These are phyloP conservation scores for Leptocoma aspasia DNA, from an alignment of 2,113 vertebrate species.

Conservation along the genomic window DNA sequence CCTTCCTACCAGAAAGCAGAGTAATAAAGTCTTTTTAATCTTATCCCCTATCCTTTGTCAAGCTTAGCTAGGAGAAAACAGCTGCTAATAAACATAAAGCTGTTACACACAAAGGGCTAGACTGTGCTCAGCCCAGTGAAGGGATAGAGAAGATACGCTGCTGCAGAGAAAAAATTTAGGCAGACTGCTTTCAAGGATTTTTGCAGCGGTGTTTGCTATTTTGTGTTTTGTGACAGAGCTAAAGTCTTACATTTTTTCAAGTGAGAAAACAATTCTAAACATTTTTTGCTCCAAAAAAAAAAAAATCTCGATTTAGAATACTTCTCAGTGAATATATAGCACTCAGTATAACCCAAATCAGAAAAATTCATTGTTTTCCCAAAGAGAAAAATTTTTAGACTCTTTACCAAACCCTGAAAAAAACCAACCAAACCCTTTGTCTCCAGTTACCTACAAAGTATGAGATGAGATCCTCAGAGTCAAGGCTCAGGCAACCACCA, in stretches of 20 bases:
- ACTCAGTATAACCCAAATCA: background rate
- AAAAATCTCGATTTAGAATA: background rate
- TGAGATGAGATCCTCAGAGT: background rate
- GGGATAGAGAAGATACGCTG: background rate
- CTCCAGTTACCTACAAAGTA: background rate
- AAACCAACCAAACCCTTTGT: background rate
- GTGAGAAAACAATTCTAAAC: background rate
- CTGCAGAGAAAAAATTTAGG: background rate
- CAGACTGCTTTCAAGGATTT: background rate
- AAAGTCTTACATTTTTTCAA: background rate
- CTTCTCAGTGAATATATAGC: background rate
- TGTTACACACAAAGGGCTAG: background rate
- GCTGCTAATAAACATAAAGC: constrained; percentile 29
- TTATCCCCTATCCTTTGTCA: background rate
- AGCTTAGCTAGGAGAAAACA: background rate
- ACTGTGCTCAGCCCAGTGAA: background rate
- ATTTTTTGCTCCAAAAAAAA: background rate
- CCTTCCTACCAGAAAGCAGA: background rate
- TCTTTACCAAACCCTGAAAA: background rate
- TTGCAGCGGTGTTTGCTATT: background rate
- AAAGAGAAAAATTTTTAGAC: background rate
- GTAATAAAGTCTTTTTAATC: background rate
- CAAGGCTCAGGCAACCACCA: background rate
- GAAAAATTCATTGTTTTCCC: background rate
- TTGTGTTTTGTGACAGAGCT: background rate